These are phyloP conservation scores for Nemurella pictetii DNA, from an alignment of 2,888 invertebrate species.

Conservation along the genomic window DNA sequence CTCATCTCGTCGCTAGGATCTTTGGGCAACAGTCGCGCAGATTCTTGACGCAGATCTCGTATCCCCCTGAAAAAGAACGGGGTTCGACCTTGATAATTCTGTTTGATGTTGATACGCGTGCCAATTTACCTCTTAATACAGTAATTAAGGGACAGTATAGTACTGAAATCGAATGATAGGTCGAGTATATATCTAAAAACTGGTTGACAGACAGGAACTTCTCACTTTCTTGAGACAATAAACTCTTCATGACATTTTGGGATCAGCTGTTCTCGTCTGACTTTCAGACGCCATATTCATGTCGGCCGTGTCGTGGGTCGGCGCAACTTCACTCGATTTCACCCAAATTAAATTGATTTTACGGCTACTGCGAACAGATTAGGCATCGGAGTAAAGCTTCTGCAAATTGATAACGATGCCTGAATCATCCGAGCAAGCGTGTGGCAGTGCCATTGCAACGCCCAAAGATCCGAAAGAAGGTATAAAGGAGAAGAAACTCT, in stretches of 20 bases:
- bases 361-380: not conserved
- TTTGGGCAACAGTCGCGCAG: no score
- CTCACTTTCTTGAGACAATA: no score
- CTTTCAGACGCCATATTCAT: not conserved
- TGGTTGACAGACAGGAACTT: no score
- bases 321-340: not conserved
- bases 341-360: slow-evolving; percentile 31
- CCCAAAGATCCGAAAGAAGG: slow-evolving; percentile 40
- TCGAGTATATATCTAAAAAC: no score
- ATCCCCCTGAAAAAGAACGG: no score
- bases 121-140: no score
- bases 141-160: no score
- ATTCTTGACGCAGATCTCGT: no score
- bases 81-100: no score
- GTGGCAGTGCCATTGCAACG: slow-evolving; percentile 34
- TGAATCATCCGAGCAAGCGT: slow-evolving; percentile 41
- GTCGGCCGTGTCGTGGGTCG: not conserved
- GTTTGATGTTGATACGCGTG: no score
- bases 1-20: no score
- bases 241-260: not conserved
- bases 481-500: slow-evolving; percentile 49
- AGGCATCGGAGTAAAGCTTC: not conserved
- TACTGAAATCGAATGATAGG: no score
- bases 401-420: slow-evolving; percentile 35
- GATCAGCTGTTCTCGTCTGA: not conserved